Evolutionary conservation across 1,140 invertebrate genomes (phyloP).

Genomic region (Polypedilum pembai): DNA sequence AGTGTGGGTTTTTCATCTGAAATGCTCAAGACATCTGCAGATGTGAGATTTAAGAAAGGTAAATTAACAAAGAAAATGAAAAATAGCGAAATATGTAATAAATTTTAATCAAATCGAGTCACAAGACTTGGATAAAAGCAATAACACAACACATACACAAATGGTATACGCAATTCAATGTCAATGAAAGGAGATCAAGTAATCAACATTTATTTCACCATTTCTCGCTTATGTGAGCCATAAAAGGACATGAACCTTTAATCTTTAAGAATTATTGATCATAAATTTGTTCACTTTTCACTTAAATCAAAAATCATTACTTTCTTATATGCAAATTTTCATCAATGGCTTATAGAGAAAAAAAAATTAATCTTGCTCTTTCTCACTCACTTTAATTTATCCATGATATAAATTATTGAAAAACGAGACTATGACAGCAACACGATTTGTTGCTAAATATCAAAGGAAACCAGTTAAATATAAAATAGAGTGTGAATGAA

Average conservation of each 20-base stretch:
- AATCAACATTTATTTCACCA: too few relatives aligned
- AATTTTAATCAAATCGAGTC: not conserved
- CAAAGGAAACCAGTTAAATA: too few relatives aligned
- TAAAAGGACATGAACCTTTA: constrained; percentile 18
- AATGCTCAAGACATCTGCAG: not conserved
- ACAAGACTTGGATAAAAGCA: not conserved
- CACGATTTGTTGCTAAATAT: too few relatives aligned
- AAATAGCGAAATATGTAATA: not conserved
- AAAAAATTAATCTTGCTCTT: not conserved
- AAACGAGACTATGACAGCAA: too few relatives aligned
- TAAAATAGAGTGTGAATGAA: too few relatives aligned
- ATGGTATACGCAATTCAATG: too few relatives aligned
- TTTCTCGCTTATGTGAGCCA: not conserved
- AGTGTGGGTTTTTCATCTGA: not conserved
- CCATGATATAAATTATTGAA: not conserved
- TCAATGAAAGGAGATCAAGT: too few relatives aligned
- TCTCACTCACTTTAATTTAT: not conserved
- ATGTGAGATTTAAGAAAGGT: constrained; percentile 1
- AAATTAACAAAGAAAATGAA: constrained; percentile 3
- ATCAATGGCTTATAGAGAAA: not conserved
- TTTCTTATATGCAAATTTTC: not conserved
- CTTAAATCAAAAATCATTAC: too few relatives aligned
- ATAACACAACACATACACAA: too few relatives aligned
- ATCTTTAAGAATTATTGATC: constrained; percentile 19
- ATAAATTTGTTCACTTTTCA: not conserved